Conservation (phyloP, 1,140 invertebrate genomes). For the Papilio xuthus region DNA sequence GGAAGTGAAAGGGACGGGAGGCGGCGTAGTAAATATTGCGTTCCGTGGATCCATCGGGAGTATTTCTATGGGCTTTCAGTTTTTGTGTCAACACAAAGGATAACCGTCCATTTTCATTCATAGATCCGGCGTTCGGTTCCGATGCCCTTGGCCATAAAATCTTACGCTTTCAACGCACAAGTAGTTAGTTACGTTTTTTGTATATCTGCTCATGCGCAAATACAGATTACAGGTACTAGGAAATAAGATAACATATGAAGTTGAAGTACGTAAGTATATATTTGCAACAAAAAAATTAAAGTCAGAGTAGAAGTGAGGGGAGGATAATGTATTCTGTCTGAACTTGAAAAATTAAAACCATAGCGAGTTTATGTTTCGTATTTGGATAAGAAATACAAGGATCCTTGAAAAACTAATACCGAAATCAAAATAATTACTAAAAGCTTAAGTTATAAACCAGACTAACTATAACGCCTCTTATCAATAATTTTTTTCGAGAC, state of each 20-base stretch:
- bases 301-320: neutral
- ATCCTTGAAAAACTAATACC: neutral
- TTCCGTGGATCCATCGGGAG: conserved; percentile 63
- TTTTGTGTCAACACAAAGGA: conserved; percentile 72
- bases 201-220: conserved; percentile 12
- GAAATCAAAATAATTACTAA: too few relatives aligned
- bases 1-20: conserved; percentile 80
- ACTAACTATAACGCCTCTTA: neutral
- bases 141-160: conserved; percentile 29
- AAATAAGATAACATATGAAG: neutral
- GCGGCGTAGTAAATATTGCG: conserved; percentile 80
- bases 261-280: neutral
- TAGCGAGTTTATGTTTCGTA: neutral
- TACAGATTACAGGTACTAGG: conserved; percentile 9
- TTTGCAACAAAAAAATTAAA: neutral
- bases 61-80: conserved; percentile 67
- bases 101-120: conserved; percentile 68
- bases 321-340: too few relatives aligned
- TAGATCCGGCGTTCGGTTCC: conserved; percentile 51
- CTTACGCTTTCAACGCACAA: conserved; percentile 23
- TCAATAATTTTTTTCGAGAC: neutral
- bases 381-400: neutral
- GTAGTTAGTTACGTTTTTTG: conserved; percentile 15
- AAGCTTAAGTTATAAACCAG: too few relatives aligned
- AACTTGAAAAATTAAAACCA: too few relatives aligned